Conservation (phyloP, 2,888 invertebrate species). For the Drosophila heteroneura region DNA sequence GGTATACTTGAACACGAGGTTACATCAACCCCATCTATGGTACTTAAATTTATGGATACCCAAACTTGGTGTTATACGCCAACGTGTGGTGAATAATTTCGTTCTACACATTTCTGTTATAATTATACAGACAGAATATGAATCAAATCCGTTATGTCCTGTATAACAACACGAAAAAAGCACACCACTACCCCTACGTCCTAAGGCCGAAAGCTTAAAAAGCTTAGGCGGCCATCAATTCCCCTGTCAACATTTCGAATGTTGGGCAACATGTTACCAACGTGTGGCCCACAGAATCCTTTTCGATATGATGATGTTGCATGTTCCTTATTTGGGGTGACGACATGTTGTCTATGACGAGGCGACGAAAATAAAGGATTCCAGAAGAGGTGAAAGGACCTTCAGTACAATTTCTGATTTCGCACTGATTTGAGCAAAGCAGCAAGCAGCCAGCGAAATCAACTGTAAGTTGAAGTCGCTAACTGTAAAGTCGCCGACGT, state of each 20-base stretch:
- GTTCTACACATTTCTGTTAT: neutral
- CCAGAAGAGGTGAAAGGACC: constrained; percentile 68
- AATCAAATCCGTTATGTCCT: neutral
- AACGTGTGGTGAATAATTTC: neutral
- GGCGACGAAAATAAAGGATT: constrained; percentile 71
- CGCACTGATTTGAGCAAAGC: constrained; percentile 75
- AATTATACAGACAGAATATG: neutral
- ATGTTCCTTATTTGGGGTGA: constrained; percentile 7
- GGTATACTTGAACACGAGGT: rapidly evolving
- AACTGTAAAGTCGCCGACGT: constrained; percentile 32
- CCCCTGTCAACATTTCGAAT: constrained; percentile 49
- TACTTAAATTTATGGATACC: neutral
- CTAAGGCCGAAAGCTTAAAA: constrained; percentile 10
- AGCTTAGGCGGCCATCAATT: neutral
- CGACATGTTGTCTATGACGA: constrained; percentile 25
- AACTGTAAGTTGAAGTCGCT: constrained; percentile 14
- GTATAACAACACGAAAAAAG: neutral
- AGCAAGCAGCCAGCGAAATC: constrained; percentile 23
- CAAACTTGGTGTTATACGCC: constrained; percentile 50
- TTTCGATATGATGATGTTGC: constrained; percentile 41
- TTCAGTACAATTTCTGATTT: constrained; percentile 79
- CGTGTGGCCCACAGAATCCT: neutral
- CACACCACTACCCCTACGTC: constrained; percentile 16
- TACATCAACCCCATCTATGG: neutral
- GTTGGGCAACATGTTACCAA: constrained; percentile 14